Conservation (phyloP, 1,140 invertebrate genomes). For the Drosophila saltans region DNA sequence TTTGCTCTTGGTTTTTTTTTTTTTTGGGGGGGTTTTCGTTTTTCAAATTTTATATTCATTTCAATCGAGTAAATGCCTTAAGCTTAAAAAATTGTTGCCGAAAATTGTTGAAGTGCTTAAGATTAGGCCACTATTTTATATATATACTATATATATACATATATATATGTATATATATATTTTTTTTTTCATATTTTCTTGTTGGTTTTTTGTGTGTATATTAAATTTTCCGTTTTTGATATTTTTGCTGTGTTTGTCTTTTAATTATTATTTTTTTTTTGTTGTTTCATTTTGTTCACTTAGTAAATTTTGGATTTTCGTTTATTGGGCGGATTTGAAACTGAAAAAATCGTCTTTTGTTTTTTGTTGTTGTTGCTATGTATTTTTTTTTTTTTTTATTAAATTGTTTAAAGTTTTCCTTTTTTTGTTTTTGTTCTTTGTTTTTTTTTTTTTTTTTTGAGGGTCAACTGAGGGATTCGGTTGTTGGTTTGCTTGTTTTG, state of each 20-base stretch:
- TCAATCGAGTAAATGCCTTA: constrained; percentile 9
- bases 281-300: constrained; percentile 16
- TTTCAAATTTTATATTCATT: constrained; percentile 32
- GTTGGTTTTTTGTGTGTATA: background rate
- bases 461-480: constrained; percentile 19
- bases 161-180: constrained; percentile 36
- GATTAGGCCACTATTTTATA: constrained; percentile 19
- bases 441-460: constrained; percentile 8
- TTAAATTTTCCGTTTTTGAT: constrained; percentile 45
- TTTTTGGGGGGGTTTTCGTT: constrained; percentile 28
- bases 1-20: constrained; percentile 31
- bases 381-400: background rate
- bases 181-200: constrained; percentile 24
- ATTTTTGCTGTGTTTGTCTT: constrained; percentile 50
- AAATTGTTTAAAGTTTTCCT: background rate
- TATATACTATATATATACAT: constrained; percentile 48
- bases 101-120: constrained; percentile 42
- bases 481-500: constrained; percentile 39
- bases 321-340: constrained; percentile 58
- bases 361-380: too few species aligned
- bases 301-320: constrained; percentile 24
- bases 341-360: constrained; percentile 39
- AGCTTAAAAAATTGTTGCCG: constrained; percentile 24
- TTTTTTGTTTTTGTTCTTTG: background rate
- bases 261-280: background rate